Evolutionary conservation across 2,113 vertebrate species (phyloP).

Genomic region (Sebastes schlegelii): DNA sequence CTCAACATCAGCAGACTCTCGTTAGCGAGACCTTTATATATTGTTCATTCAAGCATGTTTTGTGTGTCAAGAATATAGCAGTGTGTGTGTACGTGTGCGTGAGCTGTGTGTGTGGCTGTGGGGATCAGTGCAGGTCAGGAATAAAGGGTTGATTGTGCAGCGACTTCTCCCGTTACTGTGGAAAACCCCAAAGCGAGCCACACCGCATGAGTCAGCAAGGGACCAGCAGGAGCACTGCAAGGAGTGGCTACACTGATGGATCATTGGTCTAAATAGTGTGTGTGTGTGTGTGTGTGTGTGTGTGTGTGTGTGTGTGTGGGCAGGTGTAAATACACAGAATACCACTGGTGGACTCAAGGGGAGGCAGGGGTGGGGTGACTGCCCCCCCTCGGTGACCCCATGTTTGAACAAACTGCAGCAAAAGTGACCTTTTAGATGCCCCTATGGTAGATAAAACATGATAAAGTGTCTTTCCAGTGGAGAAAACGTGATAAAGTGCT

Average conservation of each 20-base stretch:
- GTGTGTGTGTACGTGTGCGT: conserved; percentile 19
- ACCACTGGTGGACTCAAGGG: too few relatives aligned
- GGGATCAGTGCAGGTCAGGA: conserved; percentile 43
- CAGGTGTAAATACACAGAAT: conserved; percentile 6
- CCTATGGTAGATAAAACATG: too few relatives aligned
- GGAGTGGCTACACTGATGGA: conserved; percentile 35
- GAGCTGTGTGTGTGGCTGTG: conserved; percentile 21
- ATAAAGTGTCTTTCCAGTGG: too few relatives aligned
- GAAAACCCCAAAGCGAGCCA: conserved; percentile 72
- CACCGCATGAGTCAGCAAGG: conserved; percentile 71
- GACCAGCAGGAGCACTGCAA: conserved; percentile 31
- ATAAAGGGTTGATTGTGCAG: conserved; percentile 75
- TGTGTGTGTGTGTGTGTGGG: conserved; percentile 1
- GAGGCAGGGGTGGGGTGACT: too few relatives aligned
- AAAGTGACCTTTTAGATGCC: too few relatives aligned
- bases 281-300: background rate
- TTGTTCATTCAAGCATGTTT: conserved; percentile 51
- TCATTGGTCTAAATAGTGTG: conserved; percentile 4
- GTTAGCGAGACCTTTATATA: conserved; percentile 39
- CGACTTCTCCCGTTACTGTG: conserved; percentile 63
- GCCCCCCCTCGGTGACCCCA: too few relatives aligned
- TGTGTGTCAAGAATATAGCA: conserved; percentile 44
- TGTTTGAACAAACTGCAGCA: too few relatives aligned
- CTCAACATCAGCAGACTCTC: conserved; percentile 52
- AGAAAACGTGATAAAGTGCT: too few relatives aligned